These are phyloP conservation scores for Dendroctonus valens DNA, from an alignment of 1,140 invertebrate genomes.

Conservation along the genomic window DNA sequence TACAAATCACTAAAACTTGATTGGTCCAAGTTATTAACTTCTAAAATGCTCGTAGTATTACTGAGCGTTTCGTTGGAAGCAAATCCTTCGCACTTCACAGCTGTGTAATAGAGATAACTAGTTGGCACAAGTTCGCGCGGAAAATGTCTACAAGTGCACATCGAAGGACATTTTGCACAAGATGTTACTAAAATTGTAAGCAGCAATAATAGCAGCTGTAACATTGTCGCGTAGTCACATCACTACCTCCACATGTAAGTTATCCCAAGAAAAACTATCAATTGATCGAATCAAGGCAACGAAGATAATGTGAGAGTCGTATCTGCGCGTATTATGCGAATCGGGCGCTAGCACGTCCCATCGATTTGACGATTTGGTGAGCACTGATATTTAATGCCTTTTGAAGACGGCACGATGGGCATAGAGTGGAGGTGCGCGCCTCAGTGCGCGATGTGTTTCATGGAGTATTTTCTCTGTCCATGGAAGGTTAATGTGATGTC, in stretches of 20 bases:
- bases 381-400: constrained; percentile 30
- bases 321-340: constrained; percentile 15
- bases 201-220: constrained; percentile 27
- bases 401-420: constrained; percentile 18
- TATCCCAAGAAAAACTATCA: no score
- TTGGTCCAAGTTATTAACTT: constrained; percentile 21
- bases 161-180: constrained; percentile 30
- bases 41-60: constrained; percentile 29
- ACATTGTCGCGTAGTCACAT: constrained; percentile 33
- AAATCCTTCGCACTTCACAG: constrained; percentile 22
- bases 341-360: neutral
- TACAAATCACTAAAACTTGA: constrained; percentile 14
- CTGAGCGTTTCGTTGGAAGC: constrained; percentile 24
- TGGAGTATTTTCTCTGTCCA: constrained; percentile 19
- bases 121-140: constrained; percentile 22
- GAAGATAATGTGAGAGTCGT: constrained; percentile 13
- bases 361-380: constrained; percentile 13
- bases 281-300: neutral
- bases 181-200: constrained; percentile 19
- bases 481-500: constrained; percentile 5
- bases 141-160: constrained; percentile 36
- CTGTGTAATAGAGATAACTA: constrained; percentile 27
- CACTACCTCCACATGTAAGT: constrained; percentile 1
- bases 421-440: constrained; percentile 26
- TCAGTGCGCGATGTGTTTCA: constrained; percentile 25